A percentile compares a stretch with the other conserved stretches of the same genome.
These are phyloP conservation scores for Plemyria rubiginata DNA, from an alignment of 2,888 invertebrate genomes.

Conservation along the genomic window DNA sequence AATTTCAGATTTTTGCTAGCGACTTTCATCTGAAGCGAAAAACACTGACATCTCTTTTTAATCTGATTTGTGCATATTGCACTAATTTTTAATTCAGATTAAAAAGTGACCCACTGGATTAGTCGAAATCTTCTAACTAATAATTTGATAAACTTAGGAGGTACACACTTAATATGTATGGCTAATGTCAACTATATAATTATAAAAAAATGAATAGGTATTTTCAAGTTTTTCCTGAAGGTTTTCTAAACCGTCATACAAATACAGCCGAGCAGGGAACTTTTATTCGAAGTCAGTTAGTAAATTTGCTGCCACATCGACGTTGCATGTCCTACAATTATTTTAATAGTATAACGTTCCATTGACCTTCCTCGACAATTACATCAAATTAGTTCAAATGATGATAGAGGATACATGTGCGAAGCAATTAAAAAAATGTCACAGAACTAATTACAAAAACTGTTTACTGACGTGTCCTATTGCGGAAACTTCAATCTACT, in stretches of 20 bases:
- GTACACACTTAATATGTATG: no score
- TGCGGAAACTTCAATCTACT: constrained; percentile 62
- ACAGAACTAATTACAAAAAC: constrained; percentile 43
- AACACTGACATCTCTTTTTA: constrained; percentile 32
- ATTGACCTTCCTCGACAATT: constrained; percentile 36
- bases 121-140: no score
- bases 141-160: no score
- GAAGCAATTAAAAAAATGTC: constrained; percentile 48
- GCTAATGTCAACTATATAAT: no score
- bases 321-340: constrained; percentile 7
- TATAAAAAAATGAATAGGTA: no score
- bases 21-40: constrained; percentile 37
- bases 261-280: no score
- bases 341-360: constrained; percentile 24
- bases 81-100: no score
- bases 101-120: neutral
- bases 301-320: neutral
- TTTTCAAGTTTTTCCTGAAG: no score
- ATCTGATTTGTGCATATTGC: no score
- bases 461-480: constrained; percentile 49
- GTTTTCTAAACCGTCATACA: no score
- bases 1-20: constrained; percentile 7
- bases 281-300: neutral
- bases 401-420: constrained; percentile 49
- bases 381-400: constrained; percentile 38